phyloP scores from a whole-genome alignment of 2,888 invertebrate genomes.

The Epistrophe eligans region DNA sequence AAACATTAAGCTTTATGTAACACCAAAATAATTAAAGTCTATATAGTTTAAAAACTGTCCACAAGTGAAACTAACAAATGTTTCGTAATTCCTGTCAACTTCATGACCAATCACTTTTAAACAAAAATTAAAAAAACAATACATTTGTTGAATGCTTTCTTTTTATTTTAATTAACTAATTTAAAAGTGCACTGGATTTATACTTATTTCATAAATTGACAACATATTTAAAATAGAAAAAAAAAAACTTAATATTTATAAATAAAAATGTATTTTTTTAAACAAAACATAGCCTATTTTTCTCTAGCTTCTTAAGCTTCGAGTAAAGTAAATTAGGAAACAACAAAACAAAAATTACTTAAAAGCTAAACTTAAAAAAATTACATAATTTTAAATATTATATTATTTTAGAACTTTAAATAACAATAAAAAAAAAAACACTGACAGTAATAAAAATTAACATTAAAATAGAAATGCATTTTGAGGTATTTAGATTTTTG shows the following conservation, averaged over 20 bases:
- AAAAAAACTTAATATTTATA: slow-evolving; percentile 45
- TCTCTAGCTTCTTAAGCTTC: slow-evolving; percentile 75
- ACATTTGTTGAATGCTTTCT: neutral
- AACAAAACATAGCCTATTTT: slow-evolving; percentile 75
- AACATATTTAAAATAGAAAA: slow-evolving; percentile 48
- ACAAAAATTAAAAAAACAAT: slow-evolving; percentile 2
- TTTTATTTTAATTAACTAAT: slow-evolving; percentile 23
- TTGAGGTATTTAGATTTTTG: slow-evolving; percentile 84
- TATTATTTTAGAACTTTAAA: slow-evolving; percentile 41
- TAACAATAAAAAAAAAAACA: slow-evolving; percentile 59
- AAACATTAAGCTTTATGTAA: slow-evolving; percentile 3
- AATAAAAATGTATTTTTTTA: slow-evolving; percentile 59
- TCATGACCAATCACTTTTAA: slow-evolving; percentile 9
- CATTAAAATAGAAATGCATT: slow-evolving; percentile 84
- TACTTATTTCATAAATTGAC: slow-evolving; percentile 12
- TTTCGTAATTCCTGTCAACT: slow-evolving; percentile 32
- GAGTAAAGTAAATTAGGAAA: slow-evolving; percentile 71
- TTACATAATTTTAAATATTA: slow-evolving; percentile 32
- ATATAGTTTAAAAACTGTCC: slow-evolving; percentile 5
- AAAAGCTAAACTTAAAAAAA: slow-evolving; percentile 60
- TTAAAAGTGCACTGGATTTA: slow-evolving; percentile 64
- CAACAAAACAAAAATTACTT: slow-evolving; percentile 53
- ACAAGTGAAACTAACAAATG: slow-evolving; percentile 2
- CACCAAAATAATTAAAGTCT: neutral
- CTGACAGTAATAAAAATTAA: slow-evolving; percentile 76